These are phyloP conservation scores for Montipora efflorescens DNA, from an alignment of 64 coral and sea anemone genomes.

Conservation along the genomic window DNA sequence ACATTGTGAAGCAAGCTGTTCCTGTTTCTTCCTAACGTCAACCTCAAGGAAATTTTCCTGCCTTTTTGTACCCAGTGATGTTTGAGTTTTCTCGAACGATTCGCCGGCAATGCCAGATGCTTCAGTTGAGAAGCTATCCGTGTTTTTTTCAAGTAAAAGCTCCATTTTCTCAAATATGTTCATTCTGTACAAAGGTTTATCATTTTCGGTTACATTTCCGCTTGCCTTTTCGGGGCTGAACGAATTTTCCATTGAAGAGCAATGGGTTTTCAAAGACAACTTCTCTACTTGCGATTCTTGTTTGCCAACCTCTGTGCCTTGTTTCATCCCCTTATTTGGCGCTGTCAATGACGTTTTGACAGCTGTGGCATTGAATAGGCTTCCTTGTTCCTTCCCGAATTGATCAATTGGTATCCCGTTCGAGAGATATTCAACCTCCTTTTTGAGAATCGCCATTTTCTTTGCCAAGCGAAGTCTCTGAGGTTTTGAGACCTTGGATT, in stretches of 20 bases:
- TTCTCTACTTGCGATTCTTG: neutral
- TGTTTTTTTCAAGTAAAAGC: neutral
- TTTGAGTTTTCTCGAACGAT: neutral
- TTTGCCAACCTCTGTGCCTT: neutral
- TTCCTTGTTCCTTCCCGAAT: neutral
- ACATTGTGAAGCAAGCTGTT: neutral
- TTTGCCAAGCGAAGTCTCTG: neutral
- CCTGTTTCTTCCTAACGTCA: neutral
- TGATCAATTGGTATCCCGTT: neutral
- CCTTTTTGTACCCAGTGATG: neutral
- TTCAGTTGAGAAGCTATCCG: neutral
- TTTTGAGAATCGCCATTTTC: neutral
- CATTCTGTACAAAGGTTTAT: neutral
- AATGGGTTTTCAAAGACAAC: too few relatives aligned
- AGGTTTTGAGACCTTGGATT: neutral
- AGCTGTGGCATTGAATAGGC: neutral
- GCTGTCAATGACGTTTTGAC: neutral
- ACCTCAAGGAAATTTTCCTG: neutral
- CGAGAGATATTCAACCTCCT: neutral
- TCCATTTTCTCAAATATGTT: constrained; percentile 33
- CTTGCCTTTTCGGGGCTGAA: neutral
- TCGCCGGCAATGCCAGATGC: neutral
- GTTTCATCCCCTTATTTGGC: neutral
- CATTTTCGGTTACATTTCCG: neutral
- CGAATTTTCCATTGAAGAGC: neutral